phyloP scores from a whole-genome alignment of 2,797 vertebrate species.

The Molossus molossus region DNA sequence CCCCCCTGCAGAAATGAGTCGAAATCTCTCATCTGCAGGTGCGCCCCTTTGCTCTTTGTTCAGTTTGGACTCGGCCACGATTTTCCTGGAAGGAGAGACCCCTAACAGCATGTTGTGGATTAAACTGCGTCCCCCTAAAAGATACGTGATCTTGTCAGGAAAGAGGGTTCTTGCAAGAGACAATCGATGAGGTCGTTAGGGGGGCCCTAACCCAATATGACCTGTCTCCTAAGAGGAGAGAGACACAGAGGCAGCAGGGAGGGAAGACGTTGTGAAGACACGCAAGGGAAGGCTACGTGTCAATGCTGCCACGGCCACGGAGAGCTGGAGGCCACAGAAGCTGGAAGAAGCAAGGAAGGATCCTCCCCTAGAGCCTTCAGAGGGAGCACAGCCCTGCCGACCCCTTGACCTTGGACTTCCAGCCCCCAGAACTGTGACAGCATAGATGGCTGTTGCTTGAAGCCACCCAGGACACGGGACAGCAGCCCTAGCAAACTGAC shows the following conservation, averaged over 20 bases:
- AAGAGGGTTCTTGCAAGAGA: not conserved
- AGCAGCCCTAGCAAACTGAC: not conserved
- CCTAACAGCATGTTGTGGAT: not conserved
- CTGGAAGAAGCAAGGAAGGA: no score
- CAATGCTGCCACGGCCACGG: not conserved
- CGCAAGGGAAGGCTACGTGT: accelerated
- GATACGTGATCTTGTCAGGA: not conserved
- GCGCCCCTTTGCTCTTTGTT: not conserved
- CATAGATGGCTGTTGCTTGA: not conserved
- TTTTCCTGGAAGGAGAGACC: not conserved
- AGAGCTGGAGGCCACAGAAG: accelerated
- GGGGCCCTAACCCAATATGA: not conserved
- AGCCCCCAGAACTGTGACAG: not conserved
- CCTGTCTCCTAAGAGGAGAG: not conserved
- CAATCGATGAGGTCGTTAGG: no score
- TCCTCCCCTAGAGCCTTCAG: not conserved
- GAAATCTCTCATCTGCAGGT: not conserved
- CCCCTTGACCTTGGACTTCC: not conserved
- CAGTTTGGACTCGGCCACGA: not conserved
- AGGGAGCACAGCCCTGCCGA: accelerated
- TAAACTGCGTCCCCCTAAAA: not conserved
- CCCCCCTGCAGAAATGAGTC: not conserved
- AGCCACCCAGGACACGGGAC: not conserved
- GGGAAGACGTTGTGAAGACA: not conserved
- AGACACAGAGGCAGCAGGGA: not conserved